Percentiles rank a stretch among this genome's conserved stretches.
Evolutionary conservation across 2,113 vertebrate species (phyloP).

Genomic region (Vulpes vulpes): DNA sequence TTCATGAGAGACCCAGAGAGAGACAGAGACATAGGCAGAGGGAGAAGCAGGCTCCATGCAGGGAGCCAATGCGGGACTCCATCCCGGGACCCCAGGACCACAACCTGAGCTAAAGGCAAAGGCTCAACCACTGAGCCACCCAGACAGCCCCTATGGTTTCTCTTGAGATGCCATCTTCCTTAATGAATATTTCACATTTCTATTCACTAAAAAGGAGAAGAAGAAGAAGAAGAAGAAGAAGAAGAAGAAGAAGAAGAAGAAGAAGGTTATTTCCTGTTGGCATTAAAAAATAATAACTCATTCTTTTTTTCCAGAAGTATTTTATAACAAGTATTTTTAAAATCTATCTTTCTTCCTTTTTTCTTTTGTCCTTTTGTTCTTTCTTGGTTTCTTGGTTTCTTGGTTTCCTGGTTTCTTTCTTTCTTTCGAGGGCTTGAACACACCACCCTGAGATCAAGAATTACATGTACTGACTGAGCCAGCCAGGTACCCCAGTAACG

Average conservation of each 20-base stretch:
- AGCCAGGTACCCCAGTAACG: not conserved
- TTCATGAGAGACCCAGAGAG: too few species aligned
- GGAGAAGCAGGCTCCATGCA: too few species aligned
- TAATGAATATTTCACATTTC: not conserved
- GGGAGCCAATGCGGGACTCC: too few species aligned
- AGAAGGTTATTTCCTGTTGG: too few species aligned
- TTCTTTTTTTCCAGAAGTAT: not conserved
- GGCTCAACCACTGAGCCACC: too few species aligned
- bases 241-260: too few species aligned
- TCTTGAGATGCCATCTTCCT: constrained; percentile 36
- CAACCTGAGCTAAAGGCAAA: too few species aligned
- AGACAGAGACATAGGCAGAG: too few species aligned
- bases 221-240: too few species aligned
- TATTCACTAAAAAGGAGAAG: not conserved
- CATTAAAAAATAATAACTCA: not conserved
- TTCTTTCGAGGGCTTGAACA: not conserved
- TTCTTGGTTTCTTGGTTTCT: too few species aligned
- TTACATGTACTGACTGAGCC: not conserved
- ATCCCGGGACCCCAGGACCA: too few species aligned
- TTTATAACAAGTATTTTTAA: not conserved
- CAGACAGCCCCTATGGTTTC: not conserved
- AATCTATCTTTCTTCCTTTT: not conserved
- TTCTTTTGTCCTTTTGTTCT: not conserved
- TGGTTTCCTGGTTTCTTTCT: too few species aligned
- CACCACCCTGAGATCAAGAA: not conserved